phyloP scores from a whole-genome alignment of 2,888 invertebrate species.

The Heliconius ismenius region DNA sequence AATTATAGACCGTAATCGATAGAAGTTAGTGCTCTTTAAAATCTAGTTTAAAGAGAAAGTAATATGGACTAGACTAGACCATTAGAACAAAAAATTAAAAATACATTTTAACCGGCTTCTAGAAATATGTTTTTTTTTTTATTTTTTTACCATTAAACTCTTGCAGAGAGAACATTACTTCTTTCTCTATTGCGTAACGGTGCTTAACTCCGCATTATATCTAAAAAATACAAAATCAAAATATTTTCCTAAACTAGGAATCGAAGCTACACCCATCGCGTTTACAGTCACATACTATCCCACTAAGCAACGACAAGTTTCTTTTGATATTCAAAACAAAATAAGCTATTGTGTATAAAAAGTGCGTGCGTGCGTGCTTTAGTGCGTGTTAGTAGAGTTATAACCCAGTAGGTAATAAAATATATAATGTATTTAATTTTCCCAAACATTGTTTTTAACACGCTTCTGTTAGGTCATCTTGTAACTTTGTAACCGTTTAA shows the following conservation, averaged over 20 bases:
- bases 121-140: too few species aligned
- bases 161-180: not conserved
- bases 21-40: not conserved
- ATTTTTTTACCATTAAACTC: too few species aligned
- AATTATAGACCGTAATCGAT: conserved; percentile 2
- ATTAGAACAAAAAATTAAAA: not conserved
- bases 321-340: not conserved
- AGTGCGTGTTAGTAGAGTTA: not conserved
- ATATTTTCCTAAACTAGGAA: not conserved
- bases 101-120: too few species aligned
- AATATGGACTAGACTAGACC: not conserved
- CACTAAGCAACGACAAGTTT: not conserved
- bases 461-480: too few species aligned
- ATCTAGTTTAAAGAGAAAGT: not conserved
- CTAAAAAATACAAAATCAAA: not conserved
- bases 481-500: too few species aligned
- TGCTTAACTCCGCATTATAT: not conserved
- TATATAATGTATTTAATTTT: not conserved
- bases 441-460: not conserved
- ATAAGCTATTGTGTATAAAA: not conserved
- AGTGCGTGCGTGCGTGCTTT: conserved; percentile 1
- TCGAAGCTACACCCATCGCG: not conserved
- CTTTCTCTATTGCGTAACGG: not conserved
- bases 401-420: not conserved
- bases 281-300: not conserved